phyloP scores from a whole-genome alignment of 2,797 vertebrate genomes.

The Acrocephalus scirpaceus region DNA sequence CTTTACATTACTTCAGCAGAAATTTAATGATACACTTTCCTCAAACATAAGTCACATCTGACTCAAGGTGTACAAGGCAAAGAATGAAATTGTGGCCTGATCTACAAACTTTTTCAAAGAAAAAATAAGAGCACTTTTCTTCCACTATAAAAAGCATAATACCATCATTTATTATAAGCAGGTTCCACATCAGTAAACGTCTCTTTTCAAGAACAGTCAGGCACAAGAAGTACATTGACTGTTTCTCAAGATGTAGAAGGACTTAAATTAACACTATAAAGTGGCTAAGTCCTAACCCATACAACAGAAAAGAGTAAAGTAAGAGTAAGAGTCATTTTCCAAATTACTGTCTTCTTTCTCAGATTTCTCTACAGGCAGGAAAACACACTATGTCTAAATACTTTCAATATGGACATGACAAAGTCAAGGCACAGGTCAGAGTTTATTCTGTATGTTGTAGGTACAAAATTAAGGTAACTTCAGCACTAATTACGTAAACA shows the following conservation, averaged over 20 bases:
- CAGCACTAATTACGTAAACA: neutral
- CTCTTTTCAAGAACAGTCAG: neutral
- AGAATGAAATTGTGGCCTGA: neutral
- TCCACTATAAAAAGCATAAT: neutral
- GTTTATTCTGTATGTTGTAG: neutral
- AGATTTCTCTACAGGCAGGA: neutral
- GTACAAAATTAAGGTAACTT: neutral
- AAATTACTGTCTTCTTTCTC: neutral
- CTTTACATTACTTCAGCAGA: constrained; percentile 13
- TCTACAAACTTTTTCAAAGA: neutral
- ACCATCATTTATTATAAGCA: neutral
- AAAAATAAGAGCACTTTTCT: neutral
- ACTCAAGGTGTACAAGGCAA: neutral
- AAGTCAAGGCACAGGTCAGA: neutral
- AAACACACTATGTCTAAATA: neutral
- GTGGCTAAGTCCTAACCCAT: neutral
- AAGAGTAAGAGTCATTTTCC: neutral
- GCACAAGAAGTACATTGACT: neutral
- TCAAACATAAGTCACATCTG: neutral
- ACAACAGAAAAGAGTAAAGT: neutral
- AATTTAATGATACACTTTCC: neutral
- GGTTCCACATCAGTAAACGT: neutral
- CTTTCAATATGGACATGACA: neutral
- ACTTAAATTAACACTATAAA: neutral
- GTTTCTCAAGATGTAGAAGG: neutral